phyloP scores from a whole-genome alignment of 1,140 invertebrate species.

The Pollicipes pollicipes region DNA sequence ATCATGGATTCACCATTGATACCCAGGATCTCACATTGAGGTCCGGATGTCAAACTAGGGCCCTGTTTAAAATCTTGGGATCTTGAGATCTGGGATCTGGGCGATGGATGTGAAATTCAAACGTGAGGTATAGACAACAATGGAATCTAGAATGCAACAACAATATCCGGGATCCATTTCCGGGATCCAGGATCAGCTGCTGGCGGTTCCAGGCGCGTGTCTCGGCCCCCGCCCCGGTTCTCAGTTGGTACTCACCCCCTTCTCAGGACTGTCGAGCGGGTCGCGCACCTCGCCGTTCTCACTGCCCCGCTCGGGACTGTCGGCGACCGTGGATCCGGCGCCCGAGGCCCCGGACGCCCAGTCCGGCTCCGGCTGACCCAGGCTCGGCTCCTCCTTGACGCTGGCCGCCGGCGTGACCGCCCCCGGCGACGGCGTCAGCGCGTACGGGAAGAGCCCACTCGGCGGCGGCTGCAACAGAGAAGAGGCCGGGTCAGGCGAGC shows the following conservation, averaged over 20 bases:
- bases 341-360: neutral
- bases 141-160: too few species aligned
- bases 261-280: neutral
- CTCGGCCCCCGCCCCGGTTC: neutral
- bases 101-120: too few species aligned
- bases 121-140: too few species aligned
- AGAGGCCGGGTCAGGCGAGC: too few species aligned
- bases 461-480: neutral
- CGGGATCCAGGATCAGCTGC: too few species aligned
- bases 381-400: neutral
- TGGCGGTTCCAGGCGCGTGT: too few species aligned
- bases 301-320: neutral
- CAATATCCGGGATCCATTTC: too few species aligned
- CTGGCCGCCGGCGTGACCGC: neutral
- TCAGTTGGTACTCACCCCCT: neutral
- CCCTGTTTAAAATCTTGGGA: too few species aligned
- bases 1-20: too few species aligned
- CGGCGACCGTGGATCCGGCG: neutral
- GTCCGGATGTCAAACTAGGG: too few species aligned
- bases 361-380: neutral
- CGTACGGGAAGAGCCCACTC: neutral
- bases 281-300: neutral
- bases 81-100: too few species aligned
- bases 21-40: too few species aligned
- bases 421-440: neutral